Evolutionary conservation across 2,113 vertebrate species (phyloP).

Genomic region (Ciconia stormi): DNA sequence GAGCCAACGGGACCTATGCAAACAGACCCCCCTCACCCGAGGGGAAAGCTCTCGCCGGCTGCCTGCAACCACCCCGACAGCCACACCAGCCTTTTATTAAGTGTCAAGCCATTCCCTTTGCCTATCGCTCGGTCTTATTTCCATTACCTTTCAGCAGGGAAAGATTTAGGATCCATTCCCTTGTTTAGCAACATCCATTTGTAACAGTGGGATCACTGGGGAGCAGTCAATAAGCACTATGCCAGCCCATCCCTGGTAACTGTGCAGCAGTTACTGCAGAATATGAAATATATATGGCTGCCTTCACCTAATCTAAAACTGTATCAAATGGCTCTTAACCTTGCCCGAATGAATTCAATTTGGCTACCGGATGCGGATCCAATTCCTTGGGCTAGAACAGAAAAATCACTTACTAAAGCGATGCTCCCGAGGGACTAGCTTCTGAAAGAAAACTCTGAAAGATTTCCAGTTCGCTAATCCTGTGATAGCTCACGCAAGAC

Average conservation of each 20-base stretch:
- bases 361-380: conserved; percentile 59
- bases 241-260: not conserved
- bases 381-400: conserved; percentile 67
- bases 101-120: not conserved
- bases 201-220: not conserved
- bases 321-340: conserved; percentile 64
- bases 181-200: conserved; percentile 35
- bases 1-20: not conserved
- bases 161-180: conserved; percentile 52
- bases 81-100: not conserved
- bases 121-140: not conserved
- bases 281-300: conserved; percentile 55
- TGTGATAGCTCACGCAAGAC: conserved; percentile 58
- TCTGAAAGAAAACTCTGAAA: conserved; percentile 39
- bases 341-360: conserved; percentile 67
- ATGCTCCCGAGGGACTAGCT: conserved; percentile 32
- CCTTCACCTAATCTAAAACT: conserved; percentile 62
- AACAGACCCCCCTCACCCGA: not conserved
- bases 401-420: conserved; percentile 56
- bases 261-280: not conserved
- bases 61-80: not conserved
- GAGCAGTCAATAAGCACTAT: conserved; percentile 21
- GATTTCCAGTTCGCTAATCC: conserved; percentile 56
- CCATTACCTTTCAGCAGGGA: conserved; percentile 19
- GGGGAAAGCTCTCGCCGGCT: not conserved